A percentile compares a stretch with the other conserved stretches of the same genome.
phyloP scores from a whole-genome alignment of 2,113 vertebrate species.

The Perca fluviatilis region DNA sequence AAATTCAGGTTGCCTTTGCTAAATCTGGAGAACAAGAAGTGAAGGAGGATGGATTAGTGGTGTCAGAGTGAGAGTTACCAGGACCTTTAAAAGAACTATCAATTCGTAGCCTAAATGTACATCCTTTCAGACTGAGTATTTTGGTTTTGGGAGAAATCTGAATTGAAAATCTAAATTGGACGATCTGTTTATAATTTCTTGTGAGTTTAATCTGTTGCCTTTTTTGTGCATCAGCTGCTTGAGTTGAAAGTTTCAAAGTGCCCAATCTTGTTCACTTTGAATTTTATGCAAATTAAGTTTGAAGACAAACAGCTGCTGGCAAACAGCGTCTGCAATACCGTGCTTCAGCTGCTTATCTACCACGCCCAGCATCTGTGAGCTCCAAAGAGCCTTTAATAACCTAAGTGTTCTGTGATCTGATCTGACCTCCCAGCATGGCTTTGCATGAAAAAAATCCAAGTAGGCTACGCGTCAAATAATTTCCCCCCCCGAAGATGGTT shows the following conservation, averaged over 20 bases:
- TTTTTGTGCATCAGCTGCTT: neutral
- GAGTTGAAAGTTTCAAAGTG: conserved; percentile 10
- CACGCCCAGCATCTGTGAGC: neutral
- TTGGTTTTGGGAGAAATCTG: neutral
- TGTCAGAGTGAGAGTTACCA: conserved; percentile 10
- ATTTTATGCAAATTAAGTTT: conserved; percentile 21
- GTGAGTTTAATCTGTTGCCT: neutral
- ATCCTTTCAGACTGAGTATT: neutral
- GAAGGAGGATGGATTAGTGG: conserved; percentile 24
- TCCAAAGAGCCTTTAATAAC: conserved; percentile 12
- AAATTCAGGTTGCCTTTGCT: conserved; percentile 28
- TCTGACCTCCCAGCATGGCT: neutral
- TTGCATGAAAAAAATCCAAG: neutral
- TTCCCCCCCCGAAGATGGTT: too few species aligned
- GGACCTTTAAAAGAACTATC: conserved; percentile 14
- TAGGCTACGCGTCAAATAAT: too few species aligned
- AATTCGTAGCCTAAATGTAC: neutral
- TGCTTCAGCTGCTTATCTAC: conserved; percentile 12
- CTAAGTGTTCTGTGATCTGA: neutral
- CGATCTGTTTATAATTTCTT: neutral
- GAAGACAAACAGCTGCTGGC: neutral
- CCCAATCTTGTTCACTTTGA: neutral
- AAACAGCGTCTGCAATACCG: conserved; percentile 29
- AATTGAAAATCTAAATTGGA: neutral
- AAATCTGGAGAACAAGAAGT: conserved; percentile 32